Evolutionary conservation across 2,797 vertebrate species (phyloP), one percentile per base, ranked within the genome.

Genomic region (Sylvilagus floridanus): DNA sequence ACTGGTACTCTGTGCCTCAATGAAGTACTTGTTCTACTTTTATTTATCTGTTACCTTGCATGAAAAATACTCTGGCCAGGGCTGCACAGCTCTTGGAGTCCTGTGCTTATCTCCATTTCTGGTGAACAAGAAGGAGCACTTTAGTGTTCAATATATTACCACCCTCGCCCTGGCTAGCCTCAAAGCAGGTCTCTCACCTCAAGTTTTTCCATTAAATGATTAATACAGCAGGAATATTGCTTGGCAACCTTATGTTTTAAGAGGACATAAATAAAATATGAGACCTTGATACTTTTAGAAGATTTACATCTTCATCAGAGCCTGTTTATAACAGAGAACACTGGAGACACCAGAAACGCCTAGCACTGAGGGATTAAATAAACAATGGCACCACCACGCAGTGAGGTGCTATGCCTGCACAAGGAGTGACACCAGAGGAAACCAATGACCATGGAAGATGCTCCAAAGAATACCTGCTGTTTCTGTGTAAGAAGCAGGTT

Each of bases 291-390:
- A 60, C 52, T 69, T 24, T 89, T 92, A 62, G 81, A 88, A 96
- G 71, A 95, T 69, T 81, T 86, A 89, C 52, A 78, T 89, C 79
- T 88, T 92, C 82, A 91, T 71, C 78, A 84, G 3, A 35, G 57
- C 30, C 71, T 93, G 50, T 78, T 91, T 85, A 75, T 91, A 95
- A 89, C 76, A 95, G 47, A 88, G 87, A 95, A 96, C 94, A 90
- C 9, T 60, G 62, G 73, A 79, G 95, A 79, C 54, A 75, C 60
- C 65, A 92, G 91, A 66, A 90, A 85, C 95, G 71, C 84, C 84
- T 95, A 90, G 37, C 66, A 85, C 16, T 69, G 88, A 92, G 32
- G 21, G 57, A 66, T 88, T 85, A 88, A 96, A 88, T 92, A 90
- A 93, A 93, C 0, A 0, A 76, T 68, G 28, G 69, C 47, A 68